phyloP scores from a whole-genome alignment of 2,113 vertebrate genomes.

The Tachysurus vachellii region DNA sequence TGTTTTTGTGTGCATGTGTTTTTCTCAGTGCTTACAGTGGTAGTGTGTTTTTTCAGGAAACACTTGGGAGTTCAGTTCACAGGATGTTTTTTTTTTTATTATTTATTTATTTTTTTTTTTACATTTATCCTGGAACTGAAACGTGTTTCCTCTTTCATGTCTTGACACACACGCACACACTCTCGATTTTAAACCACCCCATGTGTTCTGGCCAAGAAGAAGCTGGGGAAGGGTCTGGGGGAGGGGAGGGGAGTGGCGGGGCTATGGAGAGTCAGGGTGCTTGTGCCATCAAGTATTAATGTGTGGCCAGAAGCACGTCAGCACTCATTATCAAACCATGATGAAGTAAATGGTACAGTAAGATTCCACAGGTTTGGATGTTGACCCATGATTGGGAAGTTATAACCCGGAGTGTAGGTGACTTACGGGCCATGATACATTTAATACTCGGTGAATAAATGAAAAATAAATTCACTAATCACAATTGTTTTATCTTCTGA shows the following conservation, averaged over 20 bases:
- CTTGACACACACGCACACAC: not conserved
- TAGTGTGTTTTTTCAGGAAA: conserved; percentile 53
- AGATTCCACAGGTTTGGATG: not conserved
- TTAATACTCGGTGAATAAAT: not conserved
- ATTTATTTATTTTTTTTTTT: conserved; percentile 38
- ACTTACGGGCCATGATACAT: not conserved
- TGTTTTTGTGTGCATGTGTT: conserved; percentile 28
- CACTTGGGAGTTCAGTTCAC: conserved; percentile 44
- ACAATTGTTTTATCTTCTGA: not conserved
- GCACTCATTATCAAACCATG: not conserved
- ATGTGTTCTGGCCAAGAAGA: not conserved
- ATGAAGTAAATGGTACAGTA: not conserved
- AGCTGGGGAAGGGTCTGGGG: not conserved
- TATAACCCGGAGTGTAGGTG: not conserved
- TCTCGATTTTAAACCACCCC: not conserved
- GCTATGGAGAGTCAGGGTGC: not conserved
- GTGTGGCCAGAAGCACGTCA: not conserved
- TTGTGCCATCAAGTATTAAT: not conserved
- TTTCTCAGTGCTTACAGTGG: not conserved
- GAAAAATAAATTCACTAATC: not conserved
- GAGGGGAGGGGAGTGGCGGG: not conserved
- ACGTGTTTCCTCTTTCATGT: conserved; percentile 59
- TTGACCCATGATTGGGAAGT: not conserved
- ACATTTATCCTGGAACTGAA: conserved; percentile 59
- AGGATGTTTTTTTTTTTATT: conserved; percentile 54